phyloP scores from a whole-genome alignment of 2,797 vertebrate genomes.

The Scyliorhinus canicula region DNA sequence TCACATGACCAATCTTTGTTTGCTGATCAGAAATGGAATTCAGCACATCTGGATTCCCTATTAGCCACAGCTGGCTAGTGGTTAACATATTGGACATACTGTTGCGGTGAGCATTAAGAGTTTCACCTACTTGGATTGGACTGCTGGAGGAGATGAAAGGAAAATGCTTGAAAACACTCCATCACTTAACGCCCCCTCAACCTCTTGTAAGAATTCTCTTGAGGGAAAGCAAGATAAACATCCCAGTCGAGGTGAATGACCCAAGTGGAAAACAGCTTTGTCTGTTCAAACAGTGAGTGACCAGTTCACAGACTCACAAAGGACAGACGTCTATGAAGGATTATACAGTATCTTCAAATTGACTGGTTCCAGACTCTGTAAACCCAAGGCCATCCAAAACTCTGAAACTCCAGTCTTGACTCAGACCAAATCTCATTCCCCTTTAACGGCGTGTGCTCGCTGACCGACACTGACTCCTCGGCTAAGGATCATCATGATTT shows the following conservation, averaged over 20 bases:
- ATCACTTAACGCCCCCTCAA: background rate
- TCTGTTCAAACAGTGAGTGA: background rate
- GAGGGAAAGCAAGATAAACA: slow-evolving; percentile 24
- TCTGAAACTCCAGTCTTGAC: background rate
- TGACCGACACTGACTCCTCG: no score
- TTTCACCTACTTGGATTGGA: background rate
- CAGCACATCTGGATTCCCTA: background rate
- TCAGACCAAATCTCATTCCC: background rate
- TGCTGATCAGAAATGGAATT: background rate
- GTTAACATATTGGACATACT: background rate
- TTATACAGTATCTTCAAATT: background rate
- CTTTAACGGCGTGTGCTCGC: no score
- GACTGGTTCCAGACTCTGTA: background rate
- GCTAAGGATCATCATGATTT: no score
- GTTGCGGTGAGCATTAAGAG: background rate
- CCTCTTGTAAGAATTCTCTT: background rate
- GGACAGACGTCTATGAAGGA: background rate
- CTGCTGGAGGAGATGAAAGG: background rate
- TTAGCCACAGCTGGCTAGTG: background rate
- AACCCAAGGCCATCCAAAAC: background rate
- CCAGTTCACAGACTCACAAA: background rate
- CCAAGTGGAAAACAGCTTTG: background rate
- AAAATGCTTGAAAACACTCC: background rate
- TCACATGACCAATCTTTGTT: background rate
- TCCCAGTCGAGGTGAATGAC: background rate